Evolutionary conservation across 1,140 invertebrate species (phyloP).

Genomic region (Bombyx mori): ASM3026992v2 NC_085113.1:6296501-6297000

Average conservation of each 20-base stretch:
- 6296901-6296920: conserved; percentile 66
- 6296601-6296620: conserved; percentile 70
- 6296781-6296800: no score
- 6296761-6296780: no score
- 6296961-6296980: conserved; percentile 65
- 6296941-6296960: conserved; percentile 56
- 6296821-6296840: no score
- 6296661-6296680: conserved; percentile 48
- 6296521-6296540: background rate
- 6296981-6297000: conserved; percentile 64
- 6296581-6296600: conserved; percentile 57
- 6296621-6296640: conserved; percentile 70
- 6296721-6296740: no score
- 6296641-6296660: conserved; percentile 60
- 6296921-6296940: conserved; percentile 50
- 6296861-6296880: no score
- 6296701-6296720: conserved; percentile 14
- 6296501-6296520: background rate
- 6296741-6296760: no score
- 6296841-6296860: no score
- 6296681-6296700: conserved; percentile 63
- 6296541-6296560: background rate
- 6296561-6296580: conserved; percentile 21
- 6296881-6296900: conserved; percentile 34
- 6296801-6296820: no score